Percentiles rank a stretch among this genome's conserved stretches.
Evolutionary conservation across 2,888 invertebrate species (phyloP).

Genomic region (Chymomyza procnemis): DNA sequence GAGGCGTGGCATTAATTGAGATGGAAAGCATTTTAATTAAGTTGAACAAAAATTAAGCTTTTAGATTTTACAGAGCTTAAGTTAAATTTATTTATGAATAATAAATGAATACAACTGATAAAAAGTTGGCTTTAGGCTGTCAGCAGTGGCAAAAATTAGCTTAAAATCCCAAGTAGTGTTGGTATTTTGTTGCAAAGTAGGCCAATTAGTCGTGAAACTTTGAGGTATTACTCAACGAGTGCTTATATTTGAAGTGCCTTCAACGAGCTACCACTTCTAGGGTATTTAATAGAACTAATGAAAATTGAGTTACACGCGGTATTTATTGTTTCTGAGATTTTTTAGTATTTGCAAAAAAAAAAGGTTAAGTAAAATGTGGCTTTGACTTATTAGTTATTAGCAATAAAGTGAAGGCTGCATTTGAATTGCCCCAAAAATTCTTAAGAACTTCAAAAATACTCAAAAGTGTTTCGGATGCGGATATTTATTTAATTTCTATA

Average conservation of each 20-base stretch:
- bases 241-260: not conserved
- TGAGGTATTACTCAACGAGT: not conserved
- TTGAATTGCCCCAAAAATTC: no score
- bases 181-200: not conserved
- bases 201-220: not conserved
- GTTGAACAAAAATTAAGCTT: not conserved
- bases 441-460: no score
- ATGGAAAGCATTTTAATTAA: conserved; percentile 6
- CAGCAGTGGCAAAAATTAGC: not conserved
- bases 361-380: no score
- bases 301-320: no score
- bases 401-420: no score
- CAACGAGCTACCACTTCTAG: no score
- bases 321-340: no score
- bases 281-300: no score
- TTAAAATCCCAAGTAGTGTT: not conserved
- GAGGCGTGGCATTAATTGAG: conserved; percentile 4
- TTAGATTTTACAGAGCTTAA: not conserved
- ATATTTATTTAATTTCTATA: no score
- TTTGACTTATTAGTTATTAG: no score
- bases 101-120: not conserved
- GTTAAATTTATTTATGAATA: not conserved
- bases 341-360: no score
- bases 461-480: no score
- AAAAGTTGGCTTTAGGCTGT: not conserved